Conservation (phyloP, 2,113 vertebrate species). For the Eleginops maclovinus region DNA sequence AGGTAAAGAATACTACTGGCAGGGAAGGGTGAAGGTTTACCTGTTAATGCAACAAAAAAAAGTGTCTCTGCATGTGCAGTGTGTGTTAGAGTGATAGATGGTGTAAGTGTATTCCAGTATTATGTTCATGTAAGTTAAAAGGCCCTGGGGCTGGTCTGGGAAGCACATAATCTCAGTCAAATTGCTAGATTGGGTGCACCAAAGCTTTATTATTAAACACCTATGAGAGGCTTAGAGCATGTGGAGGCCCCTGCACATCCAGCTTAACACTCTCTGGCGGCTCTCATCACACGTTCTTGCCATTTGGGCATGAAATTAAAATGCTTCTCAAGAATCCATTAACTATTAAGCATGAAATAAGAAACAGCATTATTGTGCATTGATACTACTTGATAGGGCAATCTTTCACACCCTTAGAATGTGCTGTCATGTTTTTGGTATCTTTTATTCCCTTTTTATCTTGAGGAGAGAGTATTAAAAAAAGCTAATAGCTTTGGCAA, state of each 20-base stretch:
- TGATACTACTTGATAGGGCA: constrained; percentile 32
- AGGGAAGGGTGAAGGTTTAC: constrained; percentile 28
- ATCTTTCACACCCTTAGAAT: constrained; percentile 50
- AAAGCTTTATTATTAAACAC: constrained; percentile 85
- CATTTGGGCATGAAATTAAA: constrained; percentile 78
- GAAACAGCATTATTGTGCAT: constrained; percentile 32
- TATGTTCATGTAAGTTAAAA: constrained; percentile 81
- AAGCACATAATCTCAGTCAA: constrained; percentile 79
- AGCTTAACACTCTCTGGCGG: constrained; percentile 61
- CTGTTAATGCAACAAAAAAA: constrained; percentile 48
- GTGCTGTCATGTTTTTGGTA: constrained; percentile 44
- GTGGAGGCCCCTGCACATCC: constrained; percentile 65
- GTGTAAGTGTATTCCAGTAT: constrained; percentile 77
- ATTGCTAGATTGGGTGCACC: constrained; percentile 77
- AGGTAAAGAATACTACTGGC: constrained; percentile 54
- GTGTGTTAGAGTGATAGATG: constrained; percentile 78
- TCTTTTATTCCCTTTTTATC: constrained; percentile 57
- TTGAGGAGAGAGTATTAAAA: constrained; percentile 58
- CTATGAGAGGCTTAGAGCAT: constrained; percentile 70
- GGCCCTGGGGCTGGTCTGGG: constrained; percentile 78
- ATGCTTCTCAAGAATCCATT: constrained; percentile 62
- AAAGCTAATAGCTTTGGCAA: constrained; percentile 75
- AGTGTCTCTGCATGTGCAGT: constrained; percentile 45
- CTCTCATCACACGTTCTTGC: constrained; percentile 68
- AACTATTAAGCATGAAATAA: constrained; percentile 43